phyloP scores from a whole-genome alignment of 1,140 invertebrate genomes.

The Ctenoplectra terminalis region DNA sequence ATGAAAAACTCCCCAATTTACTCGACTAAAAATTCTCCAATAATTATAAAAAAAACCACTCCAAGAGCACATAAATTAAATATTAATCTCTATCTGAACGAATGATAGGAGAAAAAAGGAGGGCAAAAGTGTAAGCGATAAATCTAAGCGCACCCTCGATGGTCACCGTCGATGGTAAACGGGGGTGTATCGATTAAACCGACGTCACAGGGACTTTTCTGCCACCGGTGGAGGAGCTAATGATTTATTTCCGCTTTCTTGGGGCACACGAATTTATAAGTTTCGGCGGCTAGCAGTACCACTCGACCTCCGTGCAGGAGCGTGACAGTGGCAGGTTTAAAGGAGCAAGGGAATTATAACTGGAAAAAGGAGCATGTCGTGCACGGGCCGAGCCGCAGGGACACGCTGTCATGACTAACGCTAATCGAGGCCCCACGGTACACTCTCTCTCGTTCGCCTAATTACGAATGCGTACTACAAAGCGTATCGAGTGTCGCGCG shows the following conservation, averaged over 20 bases:
- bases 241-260: slow-evolving; percentile 73
- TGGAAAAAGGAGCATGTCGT: slow-evolving; percentile 67
- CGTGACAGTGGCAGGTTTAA: slow-evolving; percentile 74
- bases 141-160: not conserved
- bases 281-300: slow-evolving; percentile 79
- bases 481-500: slow-evolving; percentile 42
- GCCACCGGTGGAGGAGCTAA: slow-evolving; percentile 65
- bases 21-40: too few relatives aligned
- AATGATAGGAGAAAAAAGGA: not conserved
- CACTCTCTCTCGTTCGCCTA: slow-evolving; percentile 52
- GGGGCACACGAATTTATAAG: slow-evolving; percentile 71
- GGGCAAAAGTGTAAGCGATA: not conserved
- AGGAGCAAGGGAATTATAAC: slow-evolving; percentile 69
- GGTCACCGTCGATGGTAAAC: slow-evolving; percentile 13
- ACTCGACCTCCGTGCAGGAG: slow-evolving; percentile 74
- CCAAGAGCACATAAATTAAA: too few relatives aligned
- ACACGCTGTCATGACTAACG: slow-evolving; percentile 62
- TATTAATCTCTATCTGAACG: not conserved
- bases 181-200: slow-evolving; percentile 74
- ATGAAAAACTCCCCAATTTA: too few relatives aligned
- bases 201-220: slow-evolving; percentile 48
- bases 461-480: slow-evolving; percentile 56
- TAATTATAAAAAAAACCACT: too few relatives aligned
- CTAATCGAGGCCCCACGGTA: slow-evolving; percentile 47
- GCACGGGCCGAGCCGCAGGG: slow-evolving; percentile 20